Conservation (phyloP, 2,113 vertebrate species). For the Menura novaehollandiae region DNA sequence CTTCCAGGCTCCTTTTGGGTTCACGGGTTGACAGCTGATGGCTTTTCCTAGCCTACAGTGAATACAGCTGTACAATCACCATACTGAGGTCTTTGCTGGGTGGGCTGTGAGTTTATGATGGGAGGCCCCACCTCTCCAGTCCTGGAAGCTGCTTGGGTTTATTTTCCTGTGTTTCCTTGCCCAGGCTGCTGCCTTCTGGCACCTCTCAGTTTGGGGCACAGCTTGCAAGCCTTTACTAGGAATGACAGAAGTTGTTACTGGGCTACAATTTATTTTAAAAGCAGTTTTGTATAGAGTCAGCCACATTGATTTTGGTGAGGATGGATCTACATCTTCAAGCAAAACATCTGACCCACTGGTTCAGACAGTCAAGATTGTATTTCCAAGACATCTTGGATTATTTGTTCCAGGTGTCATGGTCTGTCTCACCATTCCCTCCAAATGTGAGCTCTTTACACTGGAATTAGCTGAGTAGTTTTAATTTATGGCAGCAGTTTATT, state of each 20-base stretch:
- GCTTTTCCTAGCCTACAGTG: neutral
- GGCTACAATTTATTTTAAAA: neutral
- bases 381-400: neutral
- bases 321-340: neutral
- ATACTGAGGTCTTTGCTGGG: neutral
- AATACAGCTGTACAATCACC: neutral
- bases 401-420: neutral
- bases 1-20: neutral
- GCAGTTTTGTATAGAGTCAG: neutral
- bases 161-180: neutral
- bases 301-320: neutral
- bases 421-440: neutral
- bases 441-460: neutral
- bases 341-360: neutral
- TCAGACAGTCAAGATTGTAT: neutral
- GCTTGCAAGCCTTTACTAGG: neutral
- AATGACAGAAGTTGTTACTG: neutral
- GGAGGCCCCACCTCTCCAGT: neutral
- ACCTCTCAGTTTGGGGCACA: neutral
- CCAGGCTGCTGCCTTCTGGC: neutral
- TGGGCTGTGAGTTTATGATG: fast-evolving
- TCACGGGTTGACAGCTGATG: neutral
- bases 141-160: neutral
- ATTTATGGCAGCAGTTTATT: neutral
- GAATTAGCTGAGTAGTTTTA: neutral